Conservation (phyloP, 2,888 invertebrate genomes). For the Stegophylla sp. region DNA sequence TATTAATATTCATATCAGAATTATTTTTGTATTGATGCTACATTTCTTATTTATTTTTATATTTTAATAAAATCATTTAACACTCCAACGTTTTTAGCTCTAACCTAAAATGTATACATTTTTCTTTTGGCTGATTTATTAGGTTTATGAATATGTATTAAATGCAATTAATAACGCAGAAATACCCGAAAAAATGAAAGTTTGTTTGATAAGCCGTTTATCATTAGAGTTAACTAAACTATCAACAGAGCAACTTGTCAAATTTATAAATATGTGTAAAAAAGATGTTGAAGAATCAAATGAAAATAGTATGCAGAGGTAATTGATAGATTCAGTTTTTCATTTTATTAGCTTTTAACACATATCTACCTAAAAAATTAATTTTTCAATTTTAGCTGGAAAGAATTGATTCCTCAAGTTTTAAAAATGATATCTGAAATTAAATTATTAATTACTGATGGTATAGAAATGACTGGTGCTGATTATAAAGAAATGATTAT, state of each 20-base stretch:
- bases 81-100: background rate
- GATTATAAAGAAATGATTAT: conserved; percentile 72
- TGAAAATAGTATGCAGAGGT: conserved; percentile 67
- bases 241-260: conserved; percentile 67
- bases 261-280: conserved; percentile 69
- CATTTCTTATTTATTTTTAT: too few relatives aligned
- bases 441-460: conserved; percentile 69
- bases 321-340: conserved; percentile 64
- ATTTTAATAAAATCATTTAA: too few relatives aligned
- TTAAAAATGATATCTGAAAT: conserved; percentile 69
- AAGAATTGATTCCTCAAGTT: conserved; percentile 73
- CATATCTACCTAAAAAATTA: conserved; percentile 4
- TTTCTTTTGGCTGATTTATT: background rate
- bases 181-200: conserved; percentile 65
- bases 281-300: conserved; percentile 66
- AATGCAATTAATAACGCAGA: conserved; percentile 65
- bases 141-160: conserved; percentile 64
- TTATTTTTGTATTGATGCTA: too few relatives aligned
- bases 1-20: too few relatives aligned
- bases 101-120: background rate
- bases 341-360: background rate
- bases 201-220: conserved; percentile 68
- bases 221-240: conserved; percentile 68
- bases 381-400: conserved; percentile 69
- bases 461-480: conserved; percentile 69